Base-by-base conservation (phyloP, 2,888 invertebrate genomes). In the Perizoma affinitatum region DNA sequence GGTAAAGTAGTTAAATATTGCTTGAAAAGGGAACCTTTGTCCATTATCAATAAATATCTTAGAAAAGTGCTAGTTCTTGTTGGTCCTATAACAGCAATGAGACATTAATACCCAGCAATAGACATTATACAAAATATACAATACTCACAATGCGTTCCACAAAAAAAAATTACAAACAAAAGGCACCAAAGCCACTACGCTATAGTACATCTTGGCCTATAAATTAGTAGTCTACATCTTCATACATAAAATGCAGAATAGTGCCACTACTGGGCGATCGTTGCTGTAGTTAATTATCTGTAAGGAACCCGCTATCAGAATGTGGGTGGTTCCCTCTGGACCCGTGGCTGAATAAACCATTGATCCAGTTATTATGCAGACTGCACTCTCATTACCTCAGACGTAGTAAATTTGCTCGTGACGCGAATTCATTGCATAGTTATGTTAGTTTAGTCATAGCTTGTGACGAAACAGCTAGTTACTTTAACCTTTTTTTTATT, bases 11-110 rank as follows among this genome's bases (percentile, higher is more conserved):
- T 22, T 6, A 41, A 41, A 40, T 49, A 6, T 11, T 5, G 10
- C 9, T 42, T 47, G 6, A 43, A 47, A 42, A 34, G 22, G 22
- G 35, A n/a, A 41, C 52, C 53, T 55, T 61, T 53, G 56, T 56
- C 52, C 52, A 10, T 11, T 36, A 38, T 4, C 34, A 22, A 22
- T 22, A 22, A 22, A 22, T 34, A 34, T 38, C 48, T 45, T 10
- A 35, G 36, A 51, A 45, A 45, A 33, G 46, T 36, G 7, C 42
- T 9, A 35, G n/a, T 22, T 49, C 8, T 38, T 38, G 38, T 38
- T 0, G 38, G 5, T 38, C 38, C 38, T 7, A 38, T 22, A 22
- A 22, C 22, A 22, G 22, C 22, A 22, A 22, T 22, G 22, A 22
- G 1, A 22, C 22, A 22, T 22, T 2, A 22, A 22, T 22, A 22